phyloP scores from a whole-genome alignment of 2,113 vertebrate species.

The Abramis brama region DNA sequence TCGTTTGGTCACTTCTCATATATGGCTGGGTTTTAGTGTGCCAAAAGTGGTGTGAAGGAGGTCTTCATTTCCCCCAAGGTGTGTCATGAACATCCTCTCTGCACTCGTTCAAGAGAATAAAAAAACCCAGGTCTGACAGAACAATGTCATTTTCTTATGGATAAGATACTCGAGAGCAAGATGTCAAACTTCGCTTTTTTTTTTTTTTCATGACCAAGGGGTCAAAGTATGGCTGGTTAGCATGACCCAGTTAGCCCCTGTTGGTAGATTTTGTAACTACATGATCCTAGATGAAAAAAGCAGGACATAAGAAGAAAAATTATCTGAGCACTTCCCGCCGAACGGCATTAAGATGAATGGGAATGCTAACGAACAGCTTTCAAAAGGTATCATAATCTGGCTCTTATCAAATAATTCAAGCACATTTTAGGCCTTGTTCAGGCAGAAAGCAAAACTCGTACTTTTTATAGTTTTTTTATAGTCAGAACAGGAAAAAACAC shows the following conservation, averaged over 20 bases:
- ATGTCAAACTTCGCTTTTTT: neutral
- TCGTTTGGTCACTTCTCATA: neutral
- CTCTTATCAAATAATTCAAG: neutral
- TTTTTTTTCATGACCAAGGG: neutral
- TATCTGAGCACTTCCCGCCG: too few relatives aligned
- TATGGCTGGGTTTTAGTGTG: neutral
- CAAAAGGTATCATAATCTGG: neutral
- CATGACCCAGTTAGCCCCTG: neutral
- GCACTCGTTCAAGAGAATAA: conserved; percentile 17
- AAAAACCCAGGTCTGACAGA: conserved; percentile 3
- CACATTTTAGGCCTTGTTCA: neutral
- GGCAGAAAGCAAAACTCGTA: neutral
- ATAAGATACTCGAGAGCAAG: neutral
- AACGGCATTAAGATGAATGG: neutral
- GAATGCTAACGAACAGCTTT: neutral
- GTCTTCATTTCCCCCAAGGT: neutral
- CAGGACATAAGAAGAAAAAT: neutral
- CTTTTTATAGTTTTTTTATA: too few relatives aligned
- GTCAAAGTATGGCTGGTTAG: neutral
- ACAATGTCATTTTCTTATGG: neutral
- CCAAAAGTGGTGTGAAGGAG: conserved; percentile 28
- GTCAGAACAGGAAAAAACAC: neutral
- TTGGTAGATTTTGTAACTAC: neutral
- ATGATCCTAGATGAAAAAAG: neutral
- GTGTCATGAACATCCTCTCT: conserved; percentile 31